Percentiles rank a stretch among this genome's conserved stretches.
Evolutionary conservation across 2,888 invertebrate species (phyloP).

Genomic region (Mesorhabditis sp.): DNA sequence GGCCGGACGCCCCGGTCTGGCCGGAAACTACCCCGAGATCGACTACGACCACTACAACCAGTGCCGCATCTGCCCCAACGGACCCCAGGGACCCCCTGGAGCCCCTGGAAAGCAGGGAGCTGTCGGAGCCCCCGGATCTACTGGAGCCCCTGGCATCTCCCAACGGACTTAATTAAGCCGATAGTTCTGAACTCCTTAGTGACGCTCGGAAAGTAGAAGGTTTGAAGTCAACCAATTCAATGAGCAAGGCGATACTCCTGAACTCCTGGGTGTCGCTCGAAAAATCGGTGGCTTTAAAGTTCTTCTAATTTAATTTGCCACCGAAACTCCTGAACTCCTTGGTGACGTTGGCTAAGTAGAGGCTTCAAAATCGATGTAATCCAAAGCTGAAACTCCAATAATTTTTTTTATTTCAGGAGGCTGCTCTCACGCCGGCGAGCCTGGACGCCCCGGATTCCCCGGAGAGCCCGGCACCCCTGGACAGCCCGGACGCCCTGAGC

Average conservation of each 20-base stretch:
- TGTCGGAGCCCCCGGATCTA: slow-evolving; percentile 28
- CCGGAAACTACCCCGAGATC: slow-evolving; percentile 3
- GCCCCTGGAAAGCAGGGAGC: slow-evolving; percentile 31
- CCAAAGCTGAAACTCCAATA: too few relatives aligned
- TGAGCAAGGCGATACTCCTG: too few relatives aligned
- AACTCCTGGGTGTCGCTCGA: too few relatives aligned
- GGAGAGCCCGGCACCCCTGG: slow-evolving; percentile 34
- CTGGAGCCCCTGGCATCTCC: slow-evolving; percentile 29
- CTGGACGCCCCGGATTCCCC: slow-evolving; percentile 27
- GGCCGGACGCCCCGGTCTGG: background rate
- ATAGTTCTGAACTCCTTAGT: too few relatives aligned
- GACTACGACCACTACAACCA: slow-evolving; percentile 2
- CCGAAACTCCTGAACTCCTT: too few relatives aligned
- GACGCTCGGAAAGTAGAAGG: too few relatives aligned
- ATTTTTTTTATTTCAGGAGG: too few relatives aligned
- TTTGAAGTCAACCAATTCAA: too few relatives aligned
- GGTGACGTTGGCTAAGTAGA: too few relatives aligned
- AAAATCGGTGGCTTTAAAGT: too few relatives aligned
- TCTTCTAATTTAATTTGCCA: too few relatives aligned
- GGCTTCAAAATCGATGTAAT: too few relatives aligned
- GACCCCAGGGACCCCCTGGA: slow-evolving; percentile 26
- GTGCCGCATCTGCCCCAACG: slow-evolving; percentile 14
- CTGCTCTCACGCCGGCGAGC: slow-evolving; percentile 19
- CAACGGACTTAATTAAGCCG: slow-evolving; percentile 25
- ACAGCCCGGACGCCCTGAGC: slow-evolving; percentile 23